These are phyloP conservation scores for Andrena praecox DNA, from an alignment of 2,888 invertebrate species.

Conservation along the genomic window DNA sequence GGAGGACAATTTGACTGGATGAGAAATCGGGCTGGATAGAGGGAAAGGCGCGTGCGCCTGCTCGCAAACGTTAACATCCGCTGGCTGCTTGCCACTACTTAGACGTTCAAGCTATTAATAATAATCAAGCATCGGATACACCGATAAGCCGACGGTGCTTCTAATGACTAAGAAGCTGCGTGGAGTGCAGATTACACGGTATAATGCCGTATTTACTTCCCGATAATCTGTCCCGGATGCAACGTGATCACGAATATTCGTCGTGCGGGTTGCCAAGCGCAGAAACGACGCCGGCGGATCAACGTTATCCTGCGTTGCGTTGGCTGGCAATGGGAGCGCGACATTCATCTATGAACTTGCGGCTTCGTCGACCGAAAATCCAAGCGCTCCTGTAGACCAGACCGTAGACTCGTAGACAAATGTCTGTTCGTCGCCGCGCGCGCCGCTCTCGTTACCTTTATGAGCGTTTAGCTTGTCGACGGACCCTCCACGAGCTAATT, in stretches of 20 bases:
- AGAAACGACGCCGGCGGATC: constrained; percentile 35
- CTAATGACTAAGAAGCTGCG: constrained; percentile 54
- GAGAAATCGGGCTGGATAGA: neutral
- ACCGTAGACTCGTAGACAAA: constrained; percentile 7
- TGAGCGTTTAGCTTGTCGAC: constrained; percentile 17
- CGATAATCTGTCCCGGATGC: constrained; percentile 14
- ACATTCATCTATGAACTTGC: neutral
- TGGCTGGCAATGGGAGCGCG: neutral
- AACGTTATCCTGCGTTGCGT: constrained; percentile 27
- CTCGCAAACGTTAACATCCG: constrained; percentile 16
- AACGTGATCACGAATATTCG: constrained; percentile 45
- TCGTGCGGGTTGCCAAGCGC: constrained; percentile 2
- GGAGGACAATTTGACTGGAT: neutral
- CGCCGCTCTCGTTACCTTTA: constrained; percentile 34
- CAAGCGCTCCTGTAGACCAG: too few relatives aligned
- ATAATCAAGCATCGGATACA: constrained; percentile 56
- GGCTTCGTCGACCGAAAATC: too few relatives aligned
- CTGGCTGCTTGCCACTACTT: constrained; percentile 12
- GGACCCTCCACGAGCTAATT: constrained; percentile 33
- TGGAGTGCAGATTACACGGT: constrained; percentile 45
- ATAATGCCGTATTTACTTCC: constrained; percentile 47
- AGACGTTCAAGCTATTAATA: constrained; percentile 39
- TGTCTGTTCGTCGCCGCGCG: constrained; percentile 2
- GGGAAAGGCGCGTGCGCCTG: neutral
- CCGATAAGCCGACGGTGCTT: constrained; percentile 39